Conservation (phyloP, 2,888 invertebrate genomes). For the Caenorhabditis sp. region DNA sequence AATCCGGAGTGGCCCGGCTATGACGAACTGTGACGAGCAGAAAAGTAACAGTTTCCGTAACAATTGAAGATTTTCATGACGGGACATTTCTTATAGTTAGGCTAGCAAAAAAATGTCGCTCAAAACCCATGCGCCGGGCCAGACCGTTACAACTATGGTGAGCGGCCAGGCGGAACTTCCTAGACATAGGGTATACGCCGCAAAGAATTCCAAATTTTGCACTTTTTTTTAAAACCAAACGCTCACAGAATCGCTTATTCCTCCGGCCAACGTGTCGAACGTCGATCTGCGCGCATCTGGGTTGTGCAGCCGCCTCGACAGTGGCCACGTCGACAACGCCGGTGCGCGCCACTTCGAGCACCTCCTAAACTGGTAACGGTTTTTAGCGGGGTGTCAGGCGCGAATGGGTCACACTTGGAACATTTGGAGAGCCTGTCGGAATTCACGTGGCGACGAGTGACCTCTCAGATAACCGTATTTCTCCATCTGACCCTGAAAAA, state of each 20-base stretch:
- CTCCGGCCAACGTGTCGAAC: constrained; percentile 27
- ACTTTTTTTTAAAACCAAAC: neutral
- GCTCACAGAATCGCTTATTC: constrained; percentile 61
- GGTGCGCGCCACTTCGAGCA: constrained; percentile 72
- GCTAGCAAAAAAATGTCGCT: no score
- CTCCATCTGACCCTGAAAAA: constrained; percentile 74
- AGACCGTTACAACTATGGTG: neutral
- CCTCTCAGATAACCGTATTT: constrained; percentile 74
- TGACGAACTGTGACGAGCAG: no score
- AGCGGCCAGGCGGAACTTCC: no score
- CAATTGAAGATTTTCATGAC: no score
- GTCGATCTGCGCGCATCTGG: constrained; percentile 75
- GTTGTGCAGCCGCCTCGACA: constrained; percentile 63
- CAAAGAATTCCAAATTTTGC: no score
- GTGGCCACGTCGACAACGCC: constrained; percentile 73
- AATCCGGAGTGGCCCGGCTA: no score
- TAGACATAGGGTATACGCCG: no score
- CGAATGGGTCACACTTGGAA: constrained; percentile 61
- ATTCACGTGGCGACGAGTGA: constrained; percentile 67
- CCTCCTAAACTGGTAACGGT: constrained; percentile 62
- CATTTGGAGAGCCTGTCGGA: constrained; percentile 65
- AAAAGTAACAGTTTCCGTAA: no score
- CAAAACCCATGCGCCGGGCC: no score
- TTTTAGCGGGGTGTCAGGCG: neutral
- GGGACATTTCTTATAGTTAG: no score